Base-by-base conservation (phyloP, 1,140 invertebrate genomes). In the Stegodyphus dumicola region DNA sequence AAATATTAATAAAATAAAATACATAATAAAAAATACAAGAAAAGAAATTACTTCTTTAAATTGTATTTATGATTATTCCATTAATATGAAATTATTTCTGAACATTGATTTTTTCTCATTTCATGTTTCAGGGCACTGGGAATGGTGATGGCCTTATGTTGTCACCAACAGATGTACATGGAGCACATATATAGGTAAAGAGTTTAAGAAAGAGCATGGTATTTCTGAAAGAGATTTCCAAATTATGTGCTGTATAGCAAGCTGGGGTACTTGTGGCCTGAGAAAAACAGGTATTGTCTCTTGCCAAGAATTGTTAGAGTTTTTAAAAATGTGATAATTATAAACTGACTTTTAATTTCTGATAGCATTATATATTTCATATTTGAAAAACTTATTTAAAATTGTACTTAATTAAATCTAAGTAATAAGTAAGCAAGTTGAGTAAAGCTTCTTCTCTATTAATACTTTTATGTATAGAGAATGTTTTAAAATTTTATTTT, bases 161-260 rank as follows among this genome's bases (percentile, higher is more conserved):
- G 96, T 90, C 96, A 97, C 91, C 96, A 97, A n/a, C 90, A 92
- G 93, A 74, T 96, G 95, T 89, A 91, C 93, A 54, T 96, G 94
- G 92, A 89, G 90, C 49, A 90, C 92, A 0, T 96, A 95, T 90
- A 92, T 94, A 53, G 96, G 94, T 5, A 93, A 93, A 88, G 71
- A 92, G 2, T 94, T 92, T 87, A 90, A 95, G 49, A 87, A 93
- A 90, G 88, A 91, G 56, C 88, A 93, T 86, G 93, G 92, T 6
- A 92, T 97, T 48, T 91, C 88, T 2, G 88, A 89, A 1, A 89
- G 92, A n/a, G 94, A 96, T 71, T 96, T 97, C 91, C 91, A 93
- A 80, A 91, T 95, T 52, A 92, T 97, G 87, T 93, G 94, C 77
- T 94, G 95, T 81, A 92, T 97, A 71, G 94, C 94, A 9, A 95